phyloP scores from a whole-genome alignment of 2,888 invertebrate species.

The Copidosoma aretas region DNA sequence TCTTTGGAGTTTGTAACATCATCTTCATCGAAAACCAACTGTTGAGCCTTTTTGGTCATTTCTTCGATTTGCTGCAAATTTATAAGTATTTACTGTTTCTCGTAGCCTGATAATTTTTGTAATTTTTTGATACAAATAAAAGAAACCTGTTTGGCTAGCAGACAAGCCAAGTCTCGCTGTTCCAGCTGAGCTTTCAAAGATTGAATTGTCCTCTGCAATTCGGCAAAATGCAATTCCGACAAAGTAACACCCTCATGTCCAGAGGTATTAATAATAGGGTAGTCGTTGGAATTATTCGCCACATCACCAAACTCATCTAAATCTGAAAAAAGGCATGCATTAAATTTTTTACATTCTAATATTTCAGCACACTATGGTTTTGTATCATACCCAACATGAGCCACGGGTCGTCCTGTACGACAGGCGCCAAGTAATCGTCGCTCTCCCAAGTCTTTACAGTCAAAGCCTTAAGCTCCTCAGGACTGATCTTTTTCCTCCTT shows the following conservation, averaged over 20 bases:
- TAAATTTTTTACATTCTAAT: not conserved
- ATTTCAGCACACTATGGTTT: no score
- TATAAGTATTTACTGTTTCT: constrained; percentile 1
- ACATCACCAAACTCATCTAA: constrained; percentile 53
- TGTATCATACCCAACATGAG: constrained; percentile 75
- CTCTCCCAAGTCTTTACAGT: constrained; percentile 72
- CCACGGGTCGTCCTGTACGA: constrained; percentile 78
- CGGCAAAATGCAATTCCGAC: constrained; percentile 69
- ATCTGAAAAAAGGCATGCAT: constrained; percentile 44
- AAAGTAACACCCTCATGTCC: constrained; percentile 70
- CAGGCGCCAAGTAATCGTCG: constrained; percentile 80
- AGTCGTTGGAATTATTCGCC: constrained; percentile 52
- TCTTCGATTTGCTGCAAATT: constrained; percentile 57
- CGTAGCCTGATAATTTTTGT: not conserved
- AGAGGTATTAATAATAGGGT: constrained; percentile 69
- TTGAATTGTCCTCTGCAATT: constrained; percentile 69
- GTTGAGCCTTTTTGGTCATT: constrained; percentile 56
- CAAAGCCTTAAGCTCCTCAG: constrained; percentile 67
- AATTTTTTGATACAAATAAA: constrained; percentile 3
- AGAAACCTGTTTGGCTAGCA: constrained; percentile 56
- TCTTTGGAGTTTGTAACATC: constrained; percentile 31
- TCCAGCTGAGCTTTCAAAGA: constrained; percentile 67
- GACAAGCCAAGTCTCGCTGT: constrained; percentile 62
- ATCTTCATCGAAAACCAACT: constrained; percentile 56
- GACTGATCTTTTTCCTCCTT: constrained; percentile 68